Evolutionary conservation across 2,797 vertebrate genomes (phyloP).

Genomic region (Emydoidea blandingii): DNA sequence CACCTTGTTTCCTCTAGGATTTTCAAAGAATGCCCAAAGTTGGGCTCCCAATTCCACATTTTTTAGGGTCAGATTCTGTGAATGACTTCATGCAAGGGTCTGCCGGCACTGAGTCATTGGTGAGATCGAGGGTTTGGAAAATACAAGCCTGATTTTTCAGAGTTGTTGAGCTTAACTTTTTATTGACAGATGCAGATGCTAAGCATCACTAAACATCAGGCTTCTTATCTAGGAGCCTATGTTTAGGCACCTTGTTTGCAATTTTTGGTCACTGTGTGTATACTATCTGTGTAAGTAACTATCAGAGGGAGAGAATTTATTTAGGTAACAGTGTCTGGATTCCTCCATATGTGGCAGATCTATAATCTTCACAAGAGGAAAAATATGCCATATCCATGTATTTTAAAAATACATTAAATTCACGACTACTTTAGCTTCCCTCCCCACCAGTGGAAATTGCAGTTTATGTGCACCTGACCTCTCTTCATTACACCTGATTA

Average conservation of each 20-base stretch:
- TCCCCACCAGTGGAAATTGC: background rate
- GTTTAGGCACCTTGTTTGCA: background rate
- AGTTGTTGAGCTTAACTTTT: background rate
- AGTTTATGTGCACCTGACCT: accelerated
- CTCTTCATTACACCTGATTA: background rate
- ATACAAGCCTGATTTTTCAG: background rate
- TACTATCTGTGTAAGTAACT: background rate
- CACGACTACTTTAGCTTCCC: background rate
- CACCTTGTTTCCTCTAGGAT: background rate
- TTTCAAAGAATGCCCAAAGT: background rate
- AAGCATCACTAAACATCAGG: background rate
- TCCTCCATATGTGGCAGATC: background rate
- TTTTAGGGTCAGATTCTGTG: background rate
- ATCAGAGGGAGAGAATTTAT: background rate
- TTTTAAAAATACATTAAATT: background rate
- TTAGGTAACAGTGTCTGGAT: background rate
- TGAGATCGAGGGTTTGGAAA: background rate
- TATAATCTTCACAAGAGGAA: background rate
- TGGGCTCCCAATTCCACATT: background rate
- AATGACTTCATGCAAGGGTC: background rate
- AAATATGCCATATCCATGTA: background rate
- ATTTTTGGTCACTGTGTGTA: background rate
- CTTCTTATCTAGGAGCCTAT: background rate
- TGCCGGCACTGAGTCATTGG: background rate
- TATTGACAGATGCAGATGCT: background rate